Evolutionary conservation across 2,797 vertebrate species (phyloP).

Genomic region (Ambastaia sidthimunki): DNA sequence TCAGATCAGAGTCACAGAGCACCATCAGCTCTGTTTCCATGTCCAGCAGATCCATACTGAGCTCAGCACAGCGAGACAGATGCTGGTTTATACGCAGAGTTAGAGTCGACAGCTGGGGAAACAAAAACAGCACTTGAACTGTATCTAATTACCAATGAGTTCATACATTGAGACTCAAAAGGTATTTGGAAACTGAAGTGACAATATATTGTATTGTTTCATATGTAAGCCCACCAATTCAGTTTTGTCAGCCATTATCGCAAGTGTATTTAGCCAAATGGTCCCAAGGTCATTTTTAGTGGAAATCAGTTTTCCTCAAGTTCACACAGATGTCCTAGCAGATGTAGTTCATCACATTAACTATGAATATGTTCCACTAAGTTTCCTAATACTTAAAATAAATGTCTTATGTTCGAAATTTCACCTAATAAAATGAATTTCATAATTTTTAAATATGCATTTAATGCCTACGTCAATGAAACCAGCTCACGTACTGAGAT

Average conservation of each 20-base stretch:
- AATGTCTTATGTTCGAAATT: no score
- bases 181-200: background rate
- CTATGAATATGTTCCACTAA: no score
- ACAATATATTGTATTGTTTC: background rate
- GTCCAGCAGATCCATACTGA: constrained; percentile 67
- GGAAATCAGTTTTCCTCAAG: no score
- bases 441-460: no score
- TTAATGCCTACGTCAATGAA: background rate
- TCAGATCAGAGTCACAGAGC: constrained; percentile 70
- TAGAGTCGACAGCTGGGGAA: constrained; percentile 57
- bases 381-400: no score
- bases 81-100: constrained; percentile 61
- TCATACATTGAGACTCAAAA: background rate
- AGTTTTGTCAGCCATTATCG: background rate
- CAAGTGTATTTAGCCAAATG: no score
- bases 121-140: background rate
- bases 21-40: constrained; percentile 66
- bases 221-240: background rate
- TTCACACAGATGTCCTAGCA: no score
- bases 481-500: constrained; percentile 30
- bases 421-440: no score
- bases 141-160: no score
- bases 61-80: constrained; percentile 58
- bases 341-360: no score
- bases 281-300: no score